Conservation (phyloP, 2,113 vertebrate species). For the Argyrosomus japonicus region DNA sequence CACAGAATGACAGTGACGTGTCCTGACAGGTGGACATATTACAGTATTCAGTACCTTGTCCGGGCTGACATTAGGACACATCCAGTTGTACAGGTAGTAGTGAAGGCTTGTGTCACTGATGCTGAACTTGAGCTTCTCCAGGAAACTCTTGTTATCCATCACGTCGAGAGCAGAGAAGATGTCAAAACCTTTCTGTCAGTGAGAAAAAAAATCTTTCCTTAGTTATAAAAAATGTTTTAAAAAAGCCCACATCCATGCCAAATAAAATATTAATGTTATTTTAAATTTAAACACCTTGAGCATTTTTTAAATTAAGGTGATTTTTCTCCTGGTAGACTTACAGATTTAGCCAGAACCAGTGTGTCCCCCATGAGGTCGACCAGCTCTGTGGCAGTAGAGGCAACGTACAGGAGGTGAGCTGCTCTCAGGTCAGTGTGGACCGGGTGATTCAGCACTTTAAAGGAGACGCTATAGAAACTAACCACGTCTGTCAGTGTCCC, state of each 20-base stretch:
- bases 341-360: constrained; percentile 93
- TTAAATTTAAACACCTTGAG: not conserved
- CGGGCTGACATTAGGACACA: constrained; percentile 90
- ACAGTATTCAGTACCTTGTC: constrained; percentile 87
- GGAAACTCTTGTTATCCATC: constrained; percentile 93
- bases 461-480: constrained; percentile 92
- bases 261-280: not conserved
- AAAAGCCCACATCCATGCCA: not conserved
- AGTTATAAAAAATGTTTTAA: not conserved
- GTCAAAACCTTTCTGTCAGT: constrained; percentile 90
- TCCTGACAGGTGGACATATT: not conserved
- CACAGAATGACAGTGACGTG: not conserved
- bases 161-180: constrained; percentile 93
- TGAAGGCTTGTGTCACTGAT: constrained; percentile 88
- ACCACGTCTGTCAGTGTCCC: constrained; percentile 91
- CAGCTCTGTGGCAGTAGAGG: constrained; percentile 87
- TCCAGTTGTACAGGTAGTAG: constrained; percentile 99
- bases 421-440: constrained; percentile 92
- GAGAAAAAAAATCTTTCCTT: not conserved
- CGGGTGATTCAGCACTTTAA: constrained; percentile 92
- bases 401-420: constrained; percentile 89
- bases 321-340: constrained; percentile 75
- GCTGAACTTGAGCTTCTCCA: constrained; percentile 96
- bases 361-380: constrained; percentile 91
- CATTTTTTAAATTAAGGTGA: not conserved